A percentile compares a stretch with the other conserved stretches of the same genome.
Evolutionary conservation across 2,888 invertebrate genomes (phyloP).

Genomic region (Leptopilina drosophilae): DNA sequence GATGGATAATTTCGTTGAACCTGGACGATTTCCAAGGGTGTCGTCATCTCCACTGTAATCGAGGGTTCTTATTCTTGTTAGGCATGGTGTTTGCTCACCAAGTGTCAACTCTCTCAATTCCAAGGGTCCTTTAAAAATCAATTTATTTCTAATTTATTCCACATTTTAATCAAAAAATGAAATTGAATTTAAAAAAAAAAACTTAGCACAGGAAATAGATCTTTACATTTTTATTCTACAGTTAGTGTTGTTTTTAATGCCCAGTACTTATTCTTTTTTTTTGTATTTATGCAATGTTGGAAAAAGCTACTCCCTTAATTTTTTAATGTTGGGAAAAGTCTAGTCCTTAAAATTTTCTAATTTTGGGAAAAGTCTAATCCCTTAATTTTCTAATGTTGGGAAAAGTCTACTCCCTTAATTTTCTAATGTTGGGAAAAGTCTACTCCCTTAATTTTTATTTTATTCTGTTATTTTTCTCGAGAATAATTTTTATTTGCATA

Average conservation of each 20-base stretch:
- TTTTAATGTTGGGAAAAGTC: background rate
- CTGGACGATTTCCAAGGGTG: slow-evolving; percentile 57
- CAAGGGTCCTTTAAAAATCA: slow-evolving; percentile 73
- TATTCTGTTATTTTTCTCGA: background rate
- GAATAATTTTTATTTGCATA: background rate
- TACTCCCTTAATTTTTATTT: too few species aligned
- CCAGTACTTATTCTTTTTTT: background rate
- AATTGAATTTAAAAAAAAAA: background rate
- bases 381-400: too few species aligned
- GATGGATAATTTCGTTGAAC: slow-evolving; percentile 74
- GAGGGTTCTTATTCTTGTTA: slow-evolving; percentile 71
- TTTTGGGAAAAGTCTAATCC: too few species aligned
- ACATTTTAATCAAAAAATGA: background rate
- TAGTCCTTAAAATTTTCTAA: background rate
- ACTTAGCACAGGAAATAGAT: background rate
- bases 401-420: background rate
- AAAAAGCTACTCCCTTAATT: too few species aligned
- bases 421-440: too few species aligned
- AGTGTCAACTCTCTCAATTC: slow-evolving; percentile 77
- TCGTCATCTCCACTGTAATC: slow-evolving; percentile 68
- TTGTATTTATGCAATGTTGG: background rate
- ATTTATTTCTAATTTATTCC: slow-evolving; percentile 13
- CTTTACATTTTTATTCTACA: too few species aligned
- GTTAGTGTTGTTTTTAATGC: background rate
- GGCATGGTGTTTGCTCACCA: slow-evolving; percentile 74